A percentile compares a stretch with the other conserved stretches of the same genome.
Conservation (phyloP, 2,113 vertebrate genomes). For the Vulpes lagopus region DNA sequence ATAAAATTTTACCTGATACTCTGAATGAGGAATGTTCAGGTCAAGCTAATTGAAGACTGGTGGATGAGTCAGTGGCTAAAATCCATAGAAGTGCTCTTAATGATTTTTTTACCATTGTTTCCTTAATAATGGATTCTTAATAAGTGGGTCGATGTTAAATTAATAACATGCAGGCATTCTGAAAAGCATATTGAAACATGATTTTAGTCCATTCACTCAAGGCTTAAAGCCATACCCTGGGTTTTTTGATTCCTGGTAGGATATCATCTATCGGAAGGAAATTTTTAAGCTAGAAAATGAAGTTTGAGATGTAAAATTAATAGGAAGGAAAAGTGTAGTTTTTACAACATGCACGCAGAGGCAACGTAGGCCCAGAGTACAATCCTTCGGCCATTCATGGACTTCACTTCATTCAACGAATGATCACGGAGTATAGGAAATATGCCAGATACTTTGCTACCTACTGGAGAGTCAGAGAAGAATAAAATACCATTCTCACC, state of each 20-base stretch:
- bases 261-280: constrained; percentile 66
- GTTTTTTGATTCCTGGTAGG: constrained; percentile 53
- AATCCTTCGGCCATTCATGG: neutral
- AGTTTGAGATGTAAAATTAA: constrained; percentile 57
- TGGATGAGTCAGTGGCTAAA: constrained; percentile 58
- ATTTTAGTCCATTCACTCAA: constrained; percentile 65
- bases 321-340: constrained; percentile 49
- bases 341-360: neutral
- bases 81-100: constrained; percentile 66
- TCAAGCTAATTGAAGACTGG: constrained; percentile 59
- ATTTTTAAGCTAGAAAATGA: constrained; percentile 64
- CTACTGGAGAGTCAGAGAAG: neutral
- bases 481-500: neutral
- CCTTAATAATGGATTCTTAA: constrained; percentile 76
- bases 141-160: constrained; percentile 78
- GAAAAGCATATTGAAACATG: constrained; percentile 67
- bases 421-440: neutral
- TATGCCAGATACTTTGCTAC: neutral
- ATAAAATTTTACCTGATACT: constrained; percentile 52
- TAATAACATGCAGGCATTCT: constrained; percentile 71
- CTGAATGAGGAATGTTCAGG: constrained; percentile 40
- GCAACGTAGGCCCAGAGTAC: neutral
- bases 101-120: constrained; percentile 74
- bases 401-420: neutral
- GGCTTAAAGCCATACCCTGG: constrained; percentile 26